Evolutionary conservation across 35 echinoderm and acorn worm genomes (phyloP), one percentile per base, ranked within the genome.

Genomic region (Amphiura filiformis): DNA sequence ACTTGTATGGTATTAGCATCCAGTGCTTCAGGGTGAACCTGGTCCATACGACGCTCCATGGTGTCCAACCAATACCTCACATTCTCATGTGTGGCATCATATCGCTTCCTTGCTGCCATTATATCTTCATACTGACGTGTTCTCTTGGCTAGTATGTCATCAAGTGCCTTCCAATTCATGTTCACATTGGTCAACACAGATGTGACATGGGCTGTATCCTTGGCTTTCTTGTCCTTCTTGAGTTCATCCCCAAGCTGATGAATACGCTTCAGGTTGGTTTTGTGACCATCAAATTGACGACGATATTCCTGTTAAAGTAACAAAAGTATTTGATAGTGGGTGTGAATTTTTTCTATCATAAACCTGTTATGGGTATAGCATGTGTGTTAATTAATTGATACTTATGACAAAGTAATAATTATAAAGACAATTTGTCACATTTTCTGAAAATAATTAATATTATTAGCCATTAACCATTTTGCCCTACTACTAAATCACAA

Each of bases 131-230:
- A 80, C 41, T 97, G 94, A 84, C 87, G 44, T 7, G 7, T 52
- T n/a, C 96, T 94, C 86, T 89, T 99, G 36, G 78, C 84, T 1
- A 92, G 82, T 42, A 86, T 88, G n/a, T 94, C 93, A 28, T 99
- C 96, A 13, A 94, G 49, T 31, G 96, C 87, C 84, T 94, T 95
- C 96, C 93, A 99, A 92, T 99, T 99, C 28, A 85, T 75, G 65
- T 92, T 89, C 57, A 99, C 96, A 85, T 93, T 99, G 80, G 65
- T 90, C 14, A 99, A 87, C 20, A 94, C 70, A 32, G 84, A 83
- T 34, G 83, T 90, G 57, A 99, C 93, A 39, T 94, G 87, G 15
- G 96, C 92, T 11, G 89, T 95, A 52, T 99, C 96, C 65, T 92
- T 99, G 75, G 96, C 92, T 49, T 94, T 99, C 36, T 93, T 78